Percentiles rank a stretch among this genome's conserved stretches.
These are phyloP conservation scores for Pluvialis apricaria DNA, from an alignment of 2,113 vertebrate species.

Conservation along the genomic window DNA sequence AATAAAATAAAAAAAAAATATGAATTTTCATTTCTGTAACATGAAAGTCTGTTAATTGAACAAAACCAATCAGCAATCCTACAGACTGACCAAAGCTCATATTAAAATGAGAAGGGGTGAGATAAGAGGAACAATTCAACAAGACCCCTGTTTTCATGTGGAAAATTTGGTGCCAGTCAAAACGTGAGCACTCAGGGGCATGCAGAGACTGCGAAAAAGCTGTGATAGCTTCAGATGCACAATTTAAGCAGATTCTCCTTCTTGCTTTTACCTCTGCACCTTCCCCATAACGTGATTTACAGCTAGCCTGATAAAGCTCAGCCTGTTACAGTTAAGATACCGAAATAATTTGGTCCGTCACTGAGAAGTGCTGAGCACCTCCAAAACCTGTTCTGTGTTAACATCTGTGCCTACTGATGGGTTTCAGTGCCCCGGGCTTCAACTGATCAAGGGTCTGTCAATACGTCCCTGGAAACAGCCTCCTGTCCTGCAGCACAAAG, in stretches of 20 bases:
- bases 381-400: background rate
- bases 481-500: background rate
- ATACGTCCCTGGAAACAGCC: slow-evolving; percentile 11
- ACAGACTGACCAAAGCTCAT: background rate
- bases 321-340: background rate
- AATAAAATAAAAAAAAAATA: background rate
- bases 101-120: background rate
- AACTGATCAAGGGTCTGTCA: background rate
- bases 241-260: background rate
- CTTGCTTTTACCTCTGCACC: background rate
- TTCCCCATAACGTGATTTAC: background rate
- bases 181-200: background rate
- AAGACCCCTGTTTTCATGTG: background rate
- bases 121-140: background rate
- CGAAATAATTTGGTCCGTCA: background rate
- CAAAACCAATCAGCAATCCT: background rate
- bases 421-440: background rate
- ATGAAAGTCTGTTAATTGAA: background rate
- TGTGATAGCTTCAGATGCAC: background rate
- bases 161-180: background rate
- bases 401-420: background rate
- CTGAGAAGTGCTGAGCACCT: background rate
- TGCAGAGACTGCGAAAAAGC: rapidly evolving
- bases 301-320: background rate
- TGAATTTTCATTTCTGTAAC: background rate